phyloP scores from a whole-genome alignment of 2,797 vertebrate species.

The Cuniculus paca region DNA sequence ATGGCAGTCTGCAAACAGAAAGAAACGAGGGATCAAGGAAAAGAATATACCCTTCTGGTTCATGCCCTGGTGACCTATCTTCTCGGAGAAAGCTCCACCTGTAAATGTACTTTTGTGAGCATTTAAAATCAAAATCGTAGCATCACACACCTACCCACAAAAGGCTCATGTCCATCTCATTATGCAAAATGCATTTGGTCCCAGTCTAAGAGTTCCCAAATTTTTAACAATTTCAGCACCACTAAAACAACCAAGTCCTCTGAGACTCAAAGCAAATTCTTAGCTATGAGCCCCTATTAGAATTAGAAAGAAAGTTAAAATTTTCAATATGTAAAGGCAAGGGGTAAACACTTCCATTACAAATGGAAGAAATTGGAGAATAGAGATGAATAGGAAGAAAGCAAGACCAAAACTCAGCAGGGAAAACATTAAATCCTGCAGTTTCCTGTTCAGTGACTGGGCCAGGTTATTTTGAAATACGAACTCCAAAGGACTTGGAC shows the following conservation, averaged over 20 bases:
- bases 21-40: background rate
- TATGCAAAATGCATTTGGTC: background rate
- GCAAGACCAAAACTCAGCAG: background rate
- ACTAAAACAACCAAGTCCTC: background rate
- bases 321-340: background rate
- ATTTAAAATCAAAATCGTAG: background rate
- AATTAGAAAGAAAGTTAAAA: background rate
- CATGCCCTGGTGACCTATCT: background rate
- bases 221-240: background rate
- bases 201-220: background rate
- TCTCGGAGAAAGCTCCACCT: background rate
- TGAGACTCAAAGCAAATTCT: background rate
- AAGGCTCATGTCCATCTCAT: background rate
- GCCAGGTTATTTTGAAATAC: background rate
- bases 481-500: background rate
- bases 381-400: background rate
- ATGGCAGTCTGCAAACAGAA: background rate
- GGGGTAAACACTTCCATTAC: background rate
- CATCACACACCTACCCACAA: background rate
- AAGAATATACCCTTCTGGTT: background rate
- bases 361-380: background rate
- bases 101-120: background rate
- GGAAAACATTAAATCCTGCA: background rate
- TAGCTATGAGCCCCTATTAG: background rate
- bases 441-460: background rate